Base-by-base conservation (phyloP, 2,797 vertebrate genomes). In the Pangasius mekongensis region DNA sequence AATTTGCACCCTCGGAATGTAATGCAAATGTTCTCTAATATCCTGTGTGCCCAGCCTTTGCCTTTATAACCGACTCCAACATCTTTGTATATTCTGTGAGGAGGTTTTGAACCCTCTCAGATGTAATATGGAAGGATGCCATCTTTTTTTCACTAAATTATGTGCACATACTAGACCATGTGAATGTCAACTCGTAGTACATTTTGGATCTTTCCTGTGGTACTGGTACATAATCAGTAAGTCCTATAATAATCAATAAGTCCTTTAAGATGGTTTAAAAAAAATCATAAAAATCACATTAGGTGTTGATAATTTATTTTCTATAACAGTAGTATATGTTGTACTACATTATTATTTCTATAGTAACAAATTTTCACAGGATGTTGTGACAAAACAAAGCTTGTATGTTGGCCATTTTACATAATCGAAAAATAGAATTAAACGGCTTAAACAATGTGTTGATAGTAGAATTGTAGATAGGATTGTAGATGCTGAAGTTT, bases 1-100 rank as follows among this genome's bases (percentile, higher is more conserved):
- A 33, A 56, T 80, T 58, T 58, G 52, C 77, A 56, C 9, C 52
- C n/a, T 56, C n/a, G 36, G 77, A 78, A 54, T 54, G 5, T 78
- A 78, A 78, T 78, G 33, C 47, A 56, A 54, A 33, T 20, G 76
- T 78, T 78, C 14, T 78, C 71, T 52, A 76, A 76, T 77, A 18
- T 30, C 11, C 52, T 77, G 49, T 30, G 6, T 54, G 11, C 10
- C 14, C 27, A 52, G 27, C 27, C 47, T 77, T 52, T 54, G 27
- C 20, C 22, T 74, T 13, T 36, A 71, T 47, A 77, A 30, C 27
- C 7, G 2, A 6, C 27, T 30, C 7, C 47, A 54, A 52, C 47
- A 30, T 30, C 47, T 52, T 54, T 14, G 5, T 77, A 77, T 52
- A 18, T 30, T 52, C 14, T 77, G 24, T n/a, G 49, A 33, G 14